Evolutionary conservation across 2,888 invertebrate genomes (phyloP), one percentile per base, ranked within the genome.

Genomic region (Amiota communis): DNA sequence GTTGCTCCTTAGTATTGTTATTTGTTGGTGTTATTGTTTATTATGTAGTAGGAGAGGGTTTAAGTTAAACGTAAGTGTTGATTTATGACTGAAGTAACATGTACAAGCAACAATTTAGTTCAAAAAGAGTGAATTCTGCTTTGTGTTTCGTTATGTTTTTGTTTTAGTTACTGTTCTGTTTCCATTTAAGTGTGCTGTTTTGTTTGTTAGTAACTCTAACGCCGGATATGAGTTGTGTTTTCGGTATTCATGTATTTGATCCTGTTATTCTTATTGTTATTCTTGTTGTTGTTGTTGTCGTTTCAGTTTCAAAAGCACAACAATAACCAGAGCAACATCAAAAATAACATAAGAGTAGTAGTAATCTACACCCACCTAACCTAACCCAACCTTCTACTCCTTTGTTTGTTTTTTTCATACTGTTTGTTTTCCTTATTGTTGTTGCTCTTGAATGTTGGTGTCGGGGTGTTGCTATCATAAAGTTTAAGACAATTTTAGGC

Each of bases 391-490:
- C 11, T 15, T 53, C 17, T 15, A 11, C 8, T 4, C 13, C 11
- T 10, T 17, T 8, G 15, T 59, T 11, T 59, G n/a, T 11, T 36
- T 9, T 36, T 12, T 46, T 36, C 15, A 3, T n/a, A n/a, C 23
- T 67, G 17, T 81, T 80, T 79, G 78, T 81, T 77, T 70, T 77
- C 75, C 36, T 65, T 65, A 23, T 23, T 72, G n/a, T n/a, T 64
- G 48, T 71, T 72, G 48, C 53, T 61, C 63, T 36, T 72, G 70
- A 71, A 63, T 73, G 53, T 23, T 67, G 70, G 36, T 71, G 49
- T 47, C 49, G 36, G 36, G 6, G 36, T 36, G 63, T 75, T 68
- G 68, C 59, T 72, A 74, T 77, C 75, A 77, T 75, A 77, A 77
- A 77, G 77, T 77, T 77, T 64, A 70, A 47, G 65, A 77, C 12